Percentiles rank a stretch among this genome's conserved stretches.
Evolutionary conservation across 2,888 invertebrate species (phyloP).

Genomic region (Leucoptera coffeella): DNA sequence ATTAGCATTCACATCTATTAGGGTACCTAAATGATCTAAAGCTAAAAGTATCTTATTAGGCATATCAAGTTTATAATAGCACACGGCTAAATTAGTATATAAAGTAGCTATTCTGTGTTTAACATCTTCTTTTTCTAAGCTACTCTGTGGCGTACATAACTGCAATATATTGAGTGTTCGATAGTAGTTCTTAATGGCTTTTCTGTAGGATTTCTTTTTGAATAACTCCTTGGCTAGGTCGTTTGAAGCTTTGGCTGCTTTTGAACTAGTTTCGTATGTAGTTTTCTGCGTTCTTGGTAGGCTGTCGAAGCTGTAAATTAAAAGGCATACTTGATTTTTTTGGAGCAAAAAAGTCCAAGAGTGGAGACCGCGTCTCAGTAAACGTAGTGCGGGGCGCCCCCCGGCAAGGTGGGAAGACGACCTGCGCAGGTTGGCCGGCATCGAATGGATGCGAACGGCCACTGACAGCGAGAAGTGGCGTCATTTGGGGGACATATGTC

Average conservation of each 20-base stretch:
- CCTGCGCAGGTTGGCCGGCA: no score
- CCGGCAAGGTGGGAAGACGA: no score
- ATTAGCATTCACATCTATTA: constrained; percentile 21
- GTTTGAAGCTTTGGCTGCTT: constrained; percentile 23
- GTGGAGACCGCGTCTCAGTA: no score
- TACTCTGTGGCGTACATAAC: constrained; percentile 15
- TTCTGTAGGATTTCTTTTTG: constrained; percentile 14
- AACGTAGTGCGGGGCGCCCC: no score
- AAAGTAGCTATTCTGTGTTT: constrained; percentile 19
- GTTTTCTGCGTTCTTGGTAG: constrained; percentile 25
- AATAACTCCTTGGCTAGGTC: constrained; percentile 20
- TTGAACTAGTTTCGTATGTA: constrained; percentile 20
- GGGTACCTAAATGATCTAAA: constrained; percentile 23
- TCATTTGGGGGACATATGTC: no score
- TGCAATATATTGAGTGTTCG: constrained; percentile 21
- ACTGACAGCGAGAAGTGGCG: no score
- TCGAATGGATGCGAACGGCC: no score
- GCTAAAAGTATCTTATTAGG: constrained; percentile 26
- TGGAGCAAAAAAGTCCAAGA: no score
- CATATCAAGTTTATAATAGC: constrained; percentile 27
- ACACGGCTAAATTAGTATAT: constrained; percentile 28
- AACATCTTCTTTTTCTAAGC: constrained; percentile 14
- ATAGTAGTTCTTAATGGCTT: constrained; percentile 24
- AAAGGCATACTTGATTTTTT: no score
- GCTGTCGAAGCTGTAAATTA: constrained; percentile 24